Evolutionary conservation across 2,888 invertebrate species (phyloP).

Genomic region (Trachelus stipa): DNA sequence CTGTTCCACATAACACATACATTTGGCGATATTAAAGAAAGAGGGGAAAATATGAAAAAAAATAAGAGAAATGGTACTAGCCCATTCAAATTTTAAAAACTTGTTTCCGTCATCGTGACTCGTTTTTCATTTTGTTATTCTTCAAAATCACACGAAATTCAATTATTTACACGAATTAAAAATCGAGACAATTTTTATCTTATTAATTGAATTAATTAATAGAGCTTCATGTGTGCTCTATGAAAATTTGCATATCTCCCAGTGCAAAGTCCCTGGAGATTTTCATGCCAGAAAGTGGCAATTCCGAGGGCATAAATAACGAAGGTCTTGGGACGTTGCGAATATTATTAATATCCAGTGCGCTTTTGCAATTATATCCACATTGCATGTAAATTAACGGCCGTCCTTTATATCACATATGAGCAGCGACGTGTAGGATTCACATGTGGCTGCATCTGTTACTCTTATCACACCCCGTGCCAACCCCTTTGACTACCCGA

Average conservation of each 20-base stretch:
- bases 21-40: neutral
- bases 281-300: neutral
- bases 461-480: neutral
- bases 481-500: no score
- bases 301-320: no score
- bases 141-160: no score
- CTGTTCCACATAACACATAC: neutral
- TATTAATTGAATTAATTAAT: no score
- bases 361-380: neutral
- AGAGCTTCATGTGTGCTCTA: no score
- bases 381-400: neutral
- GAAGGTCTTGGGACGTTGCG: neutral
- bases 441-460: neutral
- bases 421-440: neutral
- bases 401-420: neutral
- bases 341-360: neutral
- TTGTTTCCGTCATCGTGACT: no score
- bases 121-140: no score
- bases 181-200: no score
- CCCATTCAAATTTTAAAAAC: no score
- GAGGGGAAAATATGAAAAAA: no score
- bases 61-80: no score
- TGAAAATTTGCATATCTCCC: neutral
- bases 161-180: no score
- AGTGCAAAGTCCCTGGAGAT: neutral